Conservation (phyloP, 2,797 vertebrate species). For the Pyrocephalus nanus region DNA sequence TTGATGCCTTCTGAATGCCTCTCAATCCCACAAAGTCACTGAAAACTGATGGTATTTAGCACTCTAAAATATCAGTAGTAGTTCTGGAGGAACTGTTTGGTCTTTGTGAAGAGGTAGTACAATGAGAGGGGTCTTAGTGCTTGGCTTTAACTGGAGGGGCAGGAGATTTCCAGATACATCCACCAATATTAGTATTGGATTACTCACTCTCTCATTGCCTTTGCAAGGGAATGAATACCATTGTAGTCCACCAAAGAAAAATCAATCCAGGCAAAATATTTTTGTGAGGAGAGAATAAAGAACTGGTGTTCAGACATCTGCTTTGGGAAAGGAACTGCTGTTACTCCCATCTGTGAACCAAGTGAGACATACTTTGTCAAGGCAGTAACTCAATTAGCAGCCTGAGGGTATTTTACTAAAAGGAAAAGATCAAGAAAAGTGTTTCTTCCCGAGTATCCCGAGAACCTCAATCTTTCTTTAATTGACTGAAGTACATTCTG, state of each 20-base stretch:
- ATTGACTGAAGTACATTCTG: neutral
- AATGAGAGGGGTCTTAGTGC: neutral
- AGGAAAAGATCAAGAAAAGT: slow-evolving; percentile 25
- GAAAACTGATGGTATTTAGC: neutral
- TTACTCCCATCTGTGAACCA: neutral
- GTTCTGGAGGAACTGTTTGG: neutral
- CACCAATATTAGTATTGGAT: neutral
- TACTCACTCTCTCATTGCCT: neutral
- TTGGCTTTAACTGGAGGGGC: neutral
- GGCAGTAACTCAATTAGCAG: neutral
- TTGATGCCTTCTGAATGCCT: neutral
- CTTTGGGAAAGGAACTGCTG: slow-evolving; percentile 3
- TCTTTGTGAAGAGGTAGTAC: neutral
- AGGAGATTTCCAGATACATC: neutral
- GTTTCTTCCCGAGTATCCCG: neutral
- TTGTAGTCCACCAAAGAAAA: neutral
- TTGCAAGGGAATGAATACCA: neutral
- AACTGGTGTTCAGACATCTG: slow-evolving; percentile 4
- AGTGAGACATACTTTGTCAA: neutral
- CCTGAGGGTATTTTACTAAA: slow-evolving; percentile 31
- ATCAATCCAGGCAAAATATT: neutral
- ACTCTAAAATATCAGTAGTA: neutral
- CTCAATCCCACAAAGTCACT: neutral
- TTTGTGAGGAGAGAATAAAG: neutral
- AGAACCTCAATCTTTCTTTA: slow-evolving; percentile 8